Percentiles rank a stretch among this genome's conserved stretches.
Evolutionary conservation across 2,888 invertebrate species (phyloP).

Genomic region (Eupithecia pulchellata): DNA sequence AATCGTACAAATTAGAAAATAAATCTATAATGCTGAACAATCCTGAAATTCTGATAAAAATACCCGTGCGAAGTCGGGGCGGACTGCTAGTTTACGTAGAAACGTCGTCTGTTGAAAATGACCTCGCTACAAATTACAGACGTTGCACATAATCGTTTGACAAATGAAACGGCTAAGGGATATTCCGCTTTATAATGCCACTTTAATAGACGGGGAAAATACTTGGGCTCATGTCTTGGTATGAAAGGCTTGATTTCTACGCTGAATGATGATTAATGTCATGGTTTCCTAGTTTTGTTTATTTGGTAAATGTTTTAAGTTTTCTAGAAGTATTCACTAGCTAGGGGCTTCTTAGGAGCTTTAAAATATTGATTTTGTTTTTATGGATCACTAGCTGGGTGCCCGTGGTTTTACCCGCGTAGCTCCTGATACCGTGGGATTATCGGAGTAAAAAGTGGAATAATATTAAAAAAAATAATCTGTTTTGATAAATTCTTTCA

Average conservation of each 20-base stretch:
- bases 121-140: slow-evolving; percentile 34
- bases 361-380: not conserved
- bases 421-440: too few species aligned
- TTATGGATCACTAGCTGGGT: too few species aligned
- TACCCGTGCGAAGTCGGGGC: too few species aligned
- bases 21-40: too few species aligned
- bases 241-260: slow-evolving; percentile 24
- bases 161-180: slow-evolving; percentile 33
- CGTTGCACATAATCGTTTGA: slow-evolving; percentile 22
- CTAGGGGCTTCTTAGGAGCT: not conserved
- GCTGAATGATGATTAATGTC: not conserved
- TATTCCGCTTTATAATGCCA: slow-evolving; percentile 30
- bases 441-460: too few species aligned
- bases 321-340: too few species aligned
- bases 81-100: not conserved
- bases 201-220: slow-evolving; percentile 24
- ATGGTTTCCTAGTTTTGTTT: not conserved
- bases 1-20: too few species aligned
- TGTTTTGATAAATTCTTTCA: too few species aligned
- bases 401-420: too few species aligned
- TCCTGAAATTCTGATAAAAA: too few species aligned
- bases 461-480: too few species aligned
- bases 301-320: not conserved
- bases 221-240: slow-evolving; percentile 17
- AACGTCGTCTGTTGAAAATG: slow-evolving; percentile 4